Percentiles rank a stretch among this genome's conserved stretches.
These are phyloP conservation scores for Zophobas morio DNA, from an alignment of 1,140 invertebrate species.

Conservation along the genomic window DNA sequence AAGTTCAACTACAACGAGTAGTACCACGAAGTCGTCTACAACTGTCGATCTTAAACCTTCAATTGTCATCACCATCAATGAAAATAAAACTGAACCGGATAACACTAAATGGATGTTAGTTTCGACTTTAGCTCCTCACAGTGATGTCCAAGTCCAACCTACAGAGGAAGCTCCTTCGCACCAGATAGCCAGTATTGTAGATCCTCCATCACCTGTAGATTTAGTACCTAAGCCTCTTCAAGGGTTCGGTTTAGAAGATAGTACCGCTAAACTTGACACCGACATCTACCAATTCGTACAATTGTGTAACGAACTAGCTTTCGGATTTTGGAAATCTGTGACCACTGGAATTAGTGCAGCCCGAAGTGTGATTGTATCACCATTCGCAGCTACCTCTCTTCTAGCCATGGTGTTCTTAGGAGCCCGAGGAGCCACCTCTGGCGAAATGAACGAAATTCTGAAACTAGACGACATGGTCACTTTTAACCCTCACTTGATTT, in stretches of 20 bases:
- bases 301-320: conserved; percentile 87
- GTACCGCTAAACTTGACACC: conserved; percentile 74
- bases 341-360: conserved; percentile 79
- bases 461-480: conserved; percentile 89
- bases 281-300: conserved; percentile 69
- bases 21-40: neutral
- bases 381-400: conserved; percentile 87
- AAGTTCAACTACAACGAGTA: neutral
- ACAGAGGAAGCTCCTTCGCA: conserved; percentile 29
- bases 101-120: conserved; percentile 63
- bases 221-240: conserved; percentile 73
- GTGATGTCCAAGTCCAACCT: conserved; percentile 57
- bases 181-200: conserved; percentile 47
- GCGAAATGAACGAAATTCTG: conserved; percentile 90
- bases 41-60: conserved; percentile 39
- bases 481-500: conserved; percentile 89
- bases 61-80: conserved; percentile 53
- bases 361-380: conserved; percentile 86
- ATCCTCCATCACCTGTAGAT: conserved; percentile 67
- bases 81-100: conserved; percentile 44
- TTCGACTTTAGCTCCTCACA: conserved; percentile 62
- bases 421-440: conserved; percentile 87
- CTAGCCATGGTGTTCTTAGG: conserved; percentile 91
- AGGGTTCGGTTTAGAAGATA: conserved; percentile 82
- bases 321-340: conserved; percentile 83